phyloP scores from a whole-genome alignment of 2,113 vertebrate species.

The Chionomys nivalis region DNA sequence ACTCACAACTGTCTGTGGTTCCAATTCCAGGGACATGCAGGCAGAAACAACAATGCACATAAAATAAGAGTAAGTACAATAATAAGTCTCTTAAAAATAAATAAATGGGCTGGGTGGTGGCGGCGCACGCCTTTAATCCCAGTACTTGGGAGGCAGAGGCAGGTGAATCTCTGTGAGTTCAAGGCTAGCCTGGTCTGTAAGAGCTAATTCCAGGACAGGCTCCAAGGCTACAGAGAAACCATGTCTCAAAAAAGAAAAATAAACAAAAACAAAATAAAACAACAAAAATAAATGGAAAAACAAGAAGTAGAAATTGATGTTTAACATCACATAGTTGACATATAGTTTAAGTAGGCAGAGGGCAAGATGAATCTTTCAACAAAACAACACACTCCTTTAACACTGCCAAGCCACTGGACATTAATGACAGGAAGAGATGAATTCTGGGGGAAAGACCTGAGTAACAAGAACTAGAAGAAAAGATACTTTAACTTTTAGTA shows the following conservation, averaged over 20 bases:
- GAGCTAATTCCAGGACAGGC: no score
- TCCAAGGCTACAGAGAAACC: no score
- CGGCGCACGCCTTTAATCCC: no score
- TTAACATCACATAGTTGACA: not conserved
- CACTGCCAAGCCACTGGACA: not conserved
- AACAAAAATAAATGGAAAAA: not conserved
- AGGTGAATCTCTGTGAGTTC: no score
- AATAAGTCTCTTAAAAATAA: not conserved
- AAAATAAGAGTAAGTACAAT: not conserved
- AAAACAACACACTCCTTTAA: not conserved
- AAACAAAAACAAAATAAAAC: not conserved
- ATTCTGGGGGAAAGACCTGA: not conserved
- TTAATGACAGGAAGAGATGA: not conserved
- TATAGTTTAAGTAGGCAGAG: not conserved
- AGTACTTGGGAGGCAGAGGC: no score
- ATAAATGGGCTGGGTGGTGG: not conserved
- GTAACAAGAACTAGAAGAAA: not conserved
- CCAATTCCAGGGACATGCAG: not conserved
- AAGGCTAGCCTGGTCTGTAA: no score
- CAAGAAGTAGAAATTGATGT: not conserved
- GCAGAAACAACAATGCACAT: not conserved
- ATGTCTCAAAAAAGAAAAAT: no score
- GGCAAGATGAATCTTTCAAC: not conserved
- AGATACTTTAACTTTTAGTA: not conserved
- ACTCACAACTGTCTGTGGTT: not conserved